Percentiles rank a stretch among this genome's conserved stretches.
Evolutionary conservation across 1,140 invertebrate species (phyloP).

Genomic region (Musca vetustissima): DNA sequence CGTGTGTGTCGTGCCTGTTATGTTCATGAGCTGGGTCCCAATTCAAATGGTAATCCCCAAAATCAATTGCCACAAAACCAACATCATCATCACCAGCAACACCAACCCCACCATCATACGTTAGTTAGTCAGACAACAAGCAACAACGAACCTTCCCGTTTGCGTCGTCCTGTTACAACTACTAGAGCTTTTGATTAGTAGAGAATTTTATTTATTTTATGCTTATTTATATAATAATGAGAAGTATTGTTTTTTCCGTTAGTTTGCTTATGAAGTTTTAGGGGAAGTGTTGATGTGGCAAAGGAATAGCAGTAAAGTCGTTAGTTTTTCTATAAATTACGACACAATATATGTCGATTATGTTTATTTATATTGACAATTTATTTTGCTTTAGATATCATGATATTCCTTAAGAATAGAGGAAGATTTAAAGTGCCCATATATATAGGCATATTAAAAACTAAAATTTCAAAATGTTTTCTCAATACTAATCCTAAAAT

Average conservation of each 20-base stretch:
- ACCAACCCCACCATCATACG: slow-evolving; percentile 28
- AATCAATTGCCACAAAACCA: slow-evolving; percentile 7
- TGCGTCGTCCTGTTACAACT: slow-evolving; percentile 21
- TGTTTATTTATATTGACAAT: too few relatives aligned
- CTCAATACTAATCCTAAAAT: too few relatives aligned
- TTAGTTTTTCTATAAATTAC: too few relatives aligned
- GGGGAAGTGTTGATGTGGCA: not conserved
- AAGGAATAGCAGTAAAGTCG: not conserved
- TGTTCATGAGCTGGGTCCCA: slow-evolving; percentile 42
- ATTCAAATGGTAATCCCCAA: slow-evolving; percentile 16
- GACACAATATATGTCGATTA: too few relatives aligned
- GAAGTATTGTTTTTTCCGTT: not conserved
- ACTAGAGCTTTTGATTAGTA: slow-evolving; percentile 21
- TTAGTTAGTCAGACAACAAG: slow-evolving; percentile 39
- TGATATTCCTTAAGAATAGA: too few relatives aligned
- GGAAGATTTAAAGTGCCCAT: too few relatives aligned
- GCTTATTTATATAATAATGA: not conserved
- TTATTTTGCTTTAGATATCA: too few relatives aligned
- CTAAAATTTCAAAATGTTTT: too few relatives aligned
- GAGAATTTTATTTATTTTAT: slow-evolving; percentile 11
- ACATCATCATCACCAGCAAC: not conserved
- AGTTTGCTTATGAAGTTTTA: not conserved
- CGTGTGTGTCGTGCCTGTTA: slow-evolving; percentile 92
- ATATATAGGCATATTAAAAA: too few relatives aligned
- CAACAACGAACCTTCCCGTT: slow-evolving; percentile 2